These are phyloP conservation scores for Xanthia togata DNA, from an alignment of 2,888 invertebrate genomes.

Conservation along the genomic window DNA sequence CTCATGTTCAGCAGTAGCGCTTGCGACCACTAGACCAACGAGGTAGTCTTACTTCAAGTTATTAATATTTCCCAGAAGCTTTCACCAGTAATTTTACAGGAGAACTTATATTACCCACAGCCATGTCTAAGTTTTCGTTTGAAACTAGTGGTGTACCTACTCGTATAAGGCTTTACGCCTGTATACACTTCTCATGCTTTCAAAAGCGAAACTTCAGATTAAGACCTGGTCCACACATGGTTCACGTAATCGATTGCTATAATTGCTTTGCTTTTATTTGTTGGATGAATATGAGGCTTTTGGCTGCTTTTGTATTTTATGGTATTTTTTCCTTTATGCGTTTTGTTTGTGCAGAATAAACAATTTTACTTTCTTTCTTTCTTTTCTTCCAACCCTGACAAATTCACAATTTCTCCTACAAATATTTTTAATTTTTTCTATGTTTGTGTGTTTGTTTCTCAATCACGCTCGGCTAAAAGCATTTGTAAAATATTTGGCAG, in stretches of 20 bases:
- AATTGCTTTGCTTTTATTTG: no score
- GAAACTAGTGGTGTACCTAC: constrained; percentile 16
- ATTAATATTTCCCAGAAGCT: constrained; percentile 15
- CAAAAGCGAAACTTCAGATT: constrained; percentile 41
- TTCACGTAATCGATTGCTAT: constrained; percentile 5
- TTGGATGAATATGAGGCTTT: no score
- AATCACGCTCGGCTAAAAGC: no score
- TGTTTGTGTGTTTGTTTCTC: background rate
- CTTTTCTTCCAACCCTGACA: no score
- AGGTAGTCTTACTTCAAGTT: no score
- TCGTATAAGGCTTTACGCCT: constrained; percentile 2
- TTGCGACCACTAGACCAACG: no score
- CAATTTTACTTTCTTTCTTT: no score
- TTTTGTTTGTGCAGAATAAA: no score
- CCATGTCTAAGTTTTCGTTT: constrained; percentile 22
- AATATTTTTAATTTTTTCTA: no score
- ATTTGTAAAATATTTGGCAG: background rate
- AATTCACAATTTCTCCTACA: background rate
- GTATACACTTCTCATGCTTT: background rate
- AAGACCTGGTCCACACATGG: constrained; percentile 7
- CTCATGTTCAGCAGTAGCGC: no score
- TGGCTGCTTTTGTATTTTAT: no score
- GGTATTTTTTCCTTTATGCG: no score
- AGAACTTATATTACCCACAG: constrained; percentile 20
- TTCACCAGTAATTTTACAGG: constrained; percentile 25